These are phyloP conservation scores for Betta splendens DNA, from an alignment of 2,797 vertebrate species.

Conservation along the genomic window DNA sequence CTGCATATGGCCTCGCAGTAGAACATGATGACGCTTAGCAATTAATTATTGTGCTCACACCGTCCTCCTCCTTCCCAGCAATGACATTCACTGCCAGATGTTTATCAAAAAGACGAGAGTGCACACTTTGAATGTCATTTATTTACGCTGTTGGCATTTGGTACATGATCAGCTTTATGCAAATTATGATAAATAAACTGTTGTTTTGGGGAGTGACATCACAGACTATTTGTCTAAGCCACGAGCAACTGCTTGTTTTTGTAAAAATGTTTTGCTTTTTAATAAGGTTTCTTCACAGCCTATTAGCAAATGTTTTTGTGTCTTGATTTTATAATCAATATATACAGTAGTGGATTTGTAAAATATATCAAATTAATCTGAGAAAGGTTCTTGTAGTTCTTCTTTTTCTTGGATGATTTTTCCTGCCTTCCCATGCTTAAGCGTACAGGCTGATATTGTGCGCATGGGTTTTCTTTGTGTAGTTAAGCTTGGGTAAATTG, in stretches of 20 bases:
- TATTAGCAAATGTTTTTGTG: background rate
- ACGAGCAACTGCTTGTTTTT: too few species aligned
- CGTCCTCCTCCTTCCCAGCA: conserved; percentile 57
- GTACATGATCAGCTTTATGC: background rate
- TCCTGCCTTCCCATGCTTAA: too few species aligned
- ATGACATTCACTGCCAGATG: conserved; percentile 57
- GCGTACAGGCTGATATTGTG: too few species aligned
- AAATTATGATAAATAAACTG: too few species aligned
- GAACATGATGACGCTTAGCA: conserved; percentile 68
- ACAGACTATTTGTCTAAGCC: too few species aligned
- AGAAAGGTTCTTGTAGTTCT: too few species aligned
- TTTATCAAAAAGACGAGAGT: conserved; percentile 19
- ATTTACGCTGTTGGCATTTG: background rate
- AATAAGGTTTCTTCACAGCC: background rate
- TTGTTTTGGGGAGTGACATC: background rate
- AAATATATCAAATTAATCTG: too few species aligned
- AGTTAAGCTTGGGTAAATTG: too few species aligned
- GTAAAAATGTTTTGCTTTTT: background rate
- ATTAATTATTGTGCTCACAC: conserved; percentile 69
- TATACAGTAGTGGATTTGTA: too few species aligned
- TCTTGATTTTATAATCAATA: too few species aligned
- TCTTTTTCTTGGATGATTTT: too few species aligned
- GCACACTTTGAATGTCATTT: background rate
- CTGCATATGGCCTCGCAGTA: conserved; percentile 56
- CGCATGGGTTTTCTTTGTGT: too few species aligned